Conservation (phyloP, 2,888 invertebrate species). For the Tetropium fuscum region DNA sequence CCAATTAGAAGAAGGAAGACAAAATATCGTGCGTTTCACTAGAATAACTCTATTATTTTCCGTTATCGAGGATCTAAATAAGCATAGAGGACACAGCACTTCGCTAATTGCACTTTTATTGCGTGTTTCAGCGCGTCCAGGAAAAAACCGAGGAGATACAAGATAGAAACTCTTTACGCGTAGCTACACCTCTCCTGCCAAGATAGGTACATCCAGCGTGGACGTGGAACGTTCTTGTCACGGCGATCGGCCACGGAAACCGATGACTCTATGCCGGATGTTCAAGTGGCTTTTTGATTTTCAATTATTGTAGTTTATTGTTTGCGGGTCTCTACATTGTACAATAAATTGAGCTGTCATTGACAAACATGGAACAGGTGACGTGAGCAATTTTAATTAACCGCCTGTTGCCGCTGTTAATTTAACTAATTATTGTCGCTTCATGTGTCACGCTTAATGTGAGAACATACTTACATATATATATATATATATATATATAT, state of each 20-base stretch:
- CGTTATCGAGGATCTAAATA: conserved; percentile 64
- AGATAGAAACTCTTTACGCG: conserved; percentile 28
- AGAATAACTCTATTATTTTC: conserved; percentile 63
- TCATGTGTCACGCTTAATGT: too few relatives aligned
- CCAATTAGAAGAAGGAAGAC: conserved; percentile 62
- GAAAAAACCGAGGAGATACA: conserved; percentile 29
- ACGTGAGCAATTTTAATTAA: conserved; percentile 27
- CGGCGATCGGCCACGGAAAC: conserved; percentile 14
- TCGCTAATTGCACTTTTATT: conserved; percentile 63
- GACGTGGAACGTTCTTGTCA: background rate
- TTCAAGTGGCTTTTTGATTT: conserved; percentile 25
- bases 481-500: too few relatives aligned
- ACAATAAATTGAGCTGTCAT: conserved; percentile 23
- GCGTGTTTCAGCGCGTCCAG: conserved; percentile 47
- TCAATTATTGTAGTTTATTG: conserved; percentile 28
- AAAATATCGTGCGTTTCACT: conserved; percentile 61
- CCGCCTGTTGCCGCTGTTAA: background rate
- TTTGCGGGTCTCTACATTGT: conserved; percentile 11
- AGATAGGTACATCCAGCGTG: conserved; percentile 17
- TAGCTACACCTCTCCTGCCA: conserved; percentile 13
- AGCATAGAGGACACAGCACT: conserved; percentile 64
- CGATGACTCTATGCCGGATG: conserved; percentile 22
- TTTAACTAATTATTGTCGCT: conserved; percentile 8
- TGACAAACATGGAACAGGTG: conserved; percentile 26
- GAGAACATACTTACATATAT: too few relatives aligned